Evolutionary conservation across 2,888 invertebrate species (phyloP).

Genomic region (Phlogophora meticulosa): DNA sequence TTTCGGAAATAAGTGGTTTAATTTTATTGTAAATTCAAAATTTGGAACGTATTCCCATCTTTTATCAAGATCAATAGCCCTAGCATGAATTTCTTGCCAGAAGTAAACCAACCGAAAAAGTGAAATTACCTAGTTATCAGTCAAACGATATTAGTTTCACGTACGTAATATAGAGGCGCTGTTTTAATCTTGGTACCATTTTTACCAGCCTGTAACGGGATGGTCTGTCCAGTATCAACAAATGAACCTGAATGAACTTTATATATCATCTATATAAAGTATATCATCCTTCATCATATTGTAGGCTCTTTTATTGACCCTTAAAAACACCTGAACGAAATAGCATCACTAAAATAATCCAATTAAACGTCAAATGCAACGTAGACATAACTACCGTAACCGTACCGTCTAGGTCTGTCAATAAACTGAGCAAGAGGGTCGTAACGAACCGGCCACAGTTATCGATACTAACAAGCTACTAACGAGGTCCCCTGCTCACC

Average conservation of each 20-base stretch:
- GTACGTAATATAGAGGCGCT: too few relatives aligned
- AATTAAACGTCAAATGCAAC: conserved; percentile 4
- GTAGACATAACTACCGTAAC: not conserved
- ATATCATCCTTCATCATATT: too few relatives aligned
- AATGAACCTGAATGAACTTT: too few relatives aligned
- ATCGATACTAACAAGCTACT: conserved; percentile 55
- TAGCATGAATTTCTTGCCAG: too few relatives aligned
- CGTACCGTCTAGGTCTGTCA: not conserved
- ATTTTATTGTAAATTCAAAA: not conserved
- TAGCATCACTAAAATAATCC: not conserved
- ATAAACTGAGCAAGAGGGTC: conserved; percentile 21
- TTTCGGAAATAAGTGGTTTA: conserved; percentile 12
- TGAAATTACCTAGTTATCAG: too few relatives aligned
- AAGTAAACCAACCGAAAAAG: too few relatives aligned
- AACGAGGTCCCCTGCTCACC: conserved; percentile 42
- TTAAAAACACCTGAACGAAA: not conserved
- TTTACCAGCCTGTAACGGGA: too few relatives aligned
- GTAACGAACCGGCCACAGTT: conserved; percentile 33
- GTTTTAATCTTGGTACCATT: too few relatives aligned
- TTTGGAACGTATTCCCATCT: not conserved
- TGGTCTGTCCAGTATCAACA: too few relatives aligned
- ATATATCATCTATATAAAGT: too few relatives aligned
- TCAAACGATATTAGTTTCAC: too few relatives aligned
- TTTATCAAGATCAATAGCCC: not conserved
- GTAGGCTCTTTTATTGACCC: not conserved